A percentile compares a stretch with the other conserved stretches of the same genome.
Evolutionary conservation across 23 tunicate genomes (phyloP).

Genomic region (Trididemnum miniatum): DNA sequence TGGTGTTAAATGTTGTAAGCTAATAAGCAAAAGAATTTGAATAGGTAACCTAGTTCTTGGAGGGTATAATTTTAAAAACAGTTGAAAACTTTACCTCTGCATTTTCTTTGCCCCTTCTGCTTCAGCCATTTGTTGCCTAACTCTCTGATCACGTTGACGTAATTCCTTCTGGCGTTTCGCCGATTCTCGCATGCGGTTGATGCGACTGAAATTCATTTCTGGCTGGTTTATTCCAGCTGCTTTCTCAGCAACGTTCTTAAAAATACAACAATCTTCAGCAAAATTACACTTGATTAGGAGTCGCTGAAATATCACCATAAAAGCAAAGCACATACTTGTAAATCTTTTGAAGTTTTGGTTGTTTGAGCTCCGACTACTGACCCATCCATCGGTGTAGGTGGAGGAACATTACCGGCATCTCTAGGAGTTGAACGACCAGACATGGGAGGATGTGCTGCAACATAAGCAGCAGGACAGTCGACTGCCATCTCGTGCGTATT

Average conservation of each 20-base stretch:
- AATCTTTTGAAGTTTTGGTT: conserved; percentile 45
- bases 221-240: conserved; percentile 88
- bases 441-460: conserved; percentile 63
- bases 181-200: conserved; percentile 85
- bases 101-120: conserved; percentile 79
- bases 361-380: conserved; percentile 19
- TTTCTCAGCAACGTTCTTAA: conserved; percentile 73
- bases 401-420: conserved; percentile 59
- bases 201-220: conserved; percentile 71
- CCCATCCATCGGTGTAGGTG: conserved; percentile 81
- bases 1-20: conserved; percentile 62
- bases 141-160: conserved; percentile 46
- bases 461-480: conserved; percentile 79
- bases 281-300: too few species aligned
- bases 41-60: background rate
- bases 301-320: too few species aligned
- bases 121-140: conserved; percentile 70
- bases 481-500: conserved; percentile 89
- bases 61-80: too few species aligned
- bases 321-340: conserved; percentile 43
- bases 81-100: conserved; percentile 27
- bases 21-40: background rate
- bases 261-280: too few species aligned
- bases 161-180: conserved; percentile 69
- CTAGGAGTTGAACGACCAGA: conserved; percentile 64